Evolutionary conservation across 2,113 vertebrate genomes (phyloP).

Genomic region (Origma solitaria): DNA sequence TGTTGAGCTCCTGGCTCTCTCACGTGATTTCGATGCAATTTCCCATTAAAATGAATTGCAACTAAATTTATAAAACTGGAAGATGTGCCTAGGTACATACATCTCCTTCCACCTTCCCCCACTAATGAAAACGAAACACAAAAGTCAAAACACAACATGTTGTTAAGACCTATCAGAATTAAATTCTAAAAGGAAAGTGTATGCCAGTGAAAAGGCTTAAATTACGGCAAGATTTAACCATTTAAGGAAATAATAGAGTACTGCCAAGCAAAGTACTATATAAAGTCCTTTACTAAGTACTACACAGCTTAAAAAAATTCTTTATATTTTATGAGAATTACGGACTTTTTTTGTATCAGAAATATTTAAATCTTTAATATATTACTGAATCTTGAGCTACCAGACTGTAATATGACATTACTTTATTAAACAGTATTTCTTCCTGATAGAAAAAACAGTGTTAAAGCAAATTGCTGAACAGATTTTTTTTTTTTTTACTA

Average conservation of each 20-base stretch:
- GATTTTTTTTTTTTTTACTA: not conserved
- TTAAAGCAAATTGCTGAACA: not conserved
- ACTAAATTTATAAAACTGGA: not conserved
- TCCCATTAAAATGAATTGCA: not conserved
- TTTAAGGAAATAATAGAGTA: not conserved
- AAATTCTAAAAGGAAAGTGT: not conserved
- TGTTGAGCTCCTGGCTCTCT: not conserved
- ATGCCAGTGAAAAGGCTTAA: not conserved
- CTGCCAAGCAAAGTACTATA: not conserved
- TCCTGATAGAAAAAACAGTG: not conserved
- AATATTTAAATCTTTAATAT: not conserved
- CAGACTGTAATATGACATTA: not conserved
- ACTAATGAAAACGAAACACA: not conserved
- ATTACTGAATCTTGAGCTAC: not conserved
- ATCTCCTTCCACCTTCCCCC: not conserved
- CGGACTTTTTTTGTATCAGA: not conserved
- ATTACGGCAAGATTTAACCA: not conserved
- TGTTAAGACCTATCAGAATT: not conserved
- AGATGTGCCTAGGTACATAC: not conserved
- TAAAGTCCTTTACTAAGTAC: not conserved
- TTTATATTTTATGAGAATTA: not conserved
- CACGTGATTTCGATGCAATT: fast-evolving
- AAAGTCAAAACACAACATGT: not conserved
- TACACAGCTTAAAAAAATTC: not conserved
- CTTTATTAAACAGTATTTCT: not conserved